Evolutionary conservation across 2,888 invertebrate species (phyloP), one percentile per base, ranked within the genome.

Genomic region (Mactromeris polynyma): DNA sequence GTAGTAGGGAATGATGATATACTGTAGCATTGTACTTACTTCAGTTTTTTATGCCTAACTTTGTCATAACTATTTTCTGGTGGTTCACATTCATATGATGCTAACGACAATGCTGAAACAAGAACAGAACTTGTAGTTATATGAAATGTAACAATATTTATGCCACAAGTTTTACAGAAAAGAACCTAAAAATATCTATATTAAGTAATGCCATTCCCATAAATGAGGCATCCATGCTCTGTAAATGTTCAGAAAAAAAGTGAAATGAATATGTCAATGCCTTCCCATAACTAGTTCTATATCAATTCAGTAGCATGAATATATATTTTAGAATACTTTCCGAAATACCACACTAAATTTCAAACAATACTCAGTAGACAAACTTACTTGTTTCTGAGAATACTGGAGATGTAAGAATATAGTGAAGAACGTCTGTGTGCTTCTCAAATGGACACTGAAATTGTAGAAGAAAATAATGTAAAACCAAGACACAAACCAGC

Each of bases 31-130:
- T 1, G 51, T 7, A 94, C 95, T 92, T 93, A 95, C 95, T 95
- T 95, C 38, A 98, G 97, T 93, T 97, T 97, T 97, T 99, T 99
- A 96, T 98, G 98, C 93, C 99, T 98, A 96, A 99, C 99, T 96
- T 99, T 99, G 96, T 99, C 99, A 94, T 98, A 98, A 93, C 98
- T 98, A 97, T 98, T 99, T 94, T 98, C 98, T 0, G 99, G 99
- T 40, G 98, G 98, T 97, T 99, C 99, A 96, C 99, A 99, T 96
- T 99, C 99, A 97, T 98, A 99, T 17, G 99, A 99, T 90, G 98
- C 98, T 95, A 99, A 97, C 93, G 99, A 98, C 95, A 99, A 97
- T 83, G 98, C 99, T 98, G 96, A 26, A 96, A 96, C 81, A 90
- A 40, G 36, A 54, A 85, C 7, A 80, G 46, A 73, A 40, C n/a